Evolutionary conservation across 2,888 invertebrate species (phyloP).

Genomic region (Chirona hameri): DNA sequence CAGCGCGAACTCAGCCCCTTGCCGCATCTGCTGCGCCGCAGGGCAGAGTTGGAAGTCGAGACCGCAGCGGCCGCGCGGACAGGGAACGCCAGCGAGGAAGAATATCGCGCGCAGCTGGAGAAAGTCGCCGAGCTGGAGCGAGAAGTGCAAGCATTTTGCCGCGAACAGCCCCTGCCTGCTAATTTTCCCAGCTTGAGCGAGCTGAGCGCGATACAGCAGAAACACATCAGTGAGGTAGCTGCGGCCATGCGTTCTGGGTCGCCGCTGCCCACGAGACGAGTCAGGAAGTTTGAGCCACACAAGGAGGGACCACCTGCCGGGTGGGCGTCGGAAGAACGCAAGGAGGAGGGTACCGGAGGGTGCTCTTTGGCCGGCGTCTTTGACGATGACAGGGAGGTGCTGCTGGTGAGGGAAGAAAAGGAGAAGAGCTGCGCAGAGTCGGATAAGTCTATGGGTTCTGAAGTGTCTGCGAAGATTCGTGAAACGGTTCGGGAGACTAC

Average conservation of each 20-base stretch:
- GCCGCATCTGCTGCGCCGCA: neutral
- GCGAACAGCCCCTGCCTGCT: neutral
- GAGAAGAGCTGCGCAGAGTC: too few relatives aligned
- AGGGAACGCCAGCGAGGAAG: neutral
- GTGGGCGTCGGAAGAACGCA: neutral
- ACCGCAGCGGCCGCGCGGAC: neutral
- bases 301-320: neutral
- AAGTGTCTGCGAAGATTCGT: too few relatives aligned
- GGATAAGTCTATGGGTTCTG: too few relatives aligned
- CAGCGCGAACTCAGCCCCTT: too few relatives aligned
- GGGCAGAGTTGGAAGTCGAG: neutral
- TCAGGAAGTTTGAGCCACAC: neutral
- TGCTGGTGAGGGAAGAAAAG: too few relatives aligned
- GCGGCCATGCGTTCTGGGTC: neutral
- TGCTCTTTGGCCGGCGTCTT: neutral
- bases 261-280: slow-evolving; percentile 33
- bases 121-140: neutral
- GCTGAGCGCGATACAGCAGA: neutral
- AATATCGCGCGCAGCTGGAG: neutral
- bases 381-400: too few relatives aligned
- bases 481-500: too few relatives aligned
- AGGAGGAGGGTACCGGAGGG: neutral
- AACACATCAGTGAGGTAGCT: neutral
- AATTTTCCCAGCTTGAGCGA: neutral
- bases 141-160: neutral